Evolutionary conservation across 2,113 vertebrate genomes (phyloP), one percentile per base, ranked within the genome.

Genomic region (Sisor rabdophorus): DNA sequence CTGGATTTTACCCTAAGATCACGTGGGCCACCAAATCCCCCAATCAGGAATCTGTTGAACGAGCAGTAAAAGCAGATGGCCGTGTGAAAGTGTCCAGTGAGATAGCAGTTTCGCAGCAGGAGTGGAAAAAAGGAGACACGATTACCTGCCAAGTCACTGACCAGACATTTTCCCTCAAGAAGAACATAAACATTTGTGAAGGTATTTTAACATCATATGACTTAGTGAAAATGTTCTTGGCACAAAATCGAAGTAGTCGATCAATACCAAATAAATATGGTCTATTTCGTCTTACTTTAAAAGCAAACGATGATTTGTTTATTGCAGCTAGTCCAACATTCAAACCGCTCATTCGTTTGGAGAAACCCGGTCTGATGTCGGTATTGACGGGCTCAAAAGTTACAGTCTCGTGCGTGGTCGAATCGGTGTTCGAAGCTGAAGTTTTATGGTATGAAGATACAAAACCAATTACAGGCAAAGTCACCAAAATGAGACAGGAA

Each of bases 101-200:
- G 63, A 73, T 88, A 12, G 1, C 48, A 0, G 55, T 91, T 48
- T 1, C 40, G 61, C 71, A 73, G 5, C 7, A 47, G 1, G 79
- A 90, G 22, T 91, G 90, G 90, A 81, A 82, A 74, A 73, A 47
- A 52, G 85, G 85, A 22, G 54, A 69, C 4, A 11, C 0, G 9
- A 84, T 88, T 74, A 84, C 59, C 3, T 92, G 91, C 87, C 2
- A 85, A 32, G 80, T 90, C 15, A 79, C 26, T 16, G 87, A 91
- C 36, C 59, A 3, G 16, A 26, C 36, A 60, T 4, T 52, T 53
- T 6, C 0, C 2, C 8, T 24, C 16, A 1, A 0, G 0, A 71
- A 87, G 69, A 9, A 3, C 0, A 85, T 84, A 80, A 89, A 75
- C 74, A 0, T 87, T 69, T 92, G 90, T 53, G 80, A 85, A 86